phyloP scores from a whole-genome alignment of 1,140 invertebrate species.

The Bombus polaris region DNA sequence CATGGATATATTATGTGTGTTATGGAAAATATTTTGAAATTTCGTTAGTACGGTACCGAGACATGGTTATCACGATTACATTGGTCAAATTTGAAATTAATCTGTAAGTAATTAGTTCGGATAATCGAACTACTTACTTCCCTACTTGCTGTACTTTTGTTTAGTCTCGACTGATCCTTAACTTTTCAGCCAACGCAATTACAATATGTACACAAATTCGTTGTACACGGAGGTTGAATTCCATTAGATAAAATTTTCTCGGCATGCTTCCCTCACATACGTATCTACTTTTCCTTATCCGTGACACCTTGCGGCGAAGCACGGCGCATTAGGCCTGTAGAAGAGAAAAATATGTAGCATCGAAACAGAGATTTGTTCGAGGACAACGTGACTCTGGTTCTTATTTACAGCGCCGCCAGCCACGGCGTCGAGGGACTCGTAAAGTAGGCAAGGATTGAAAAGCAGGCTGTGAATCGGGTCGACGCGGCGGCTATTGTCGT shows the following conservation, averaged over 20 bases:
- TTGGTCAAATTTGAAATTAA: no score
- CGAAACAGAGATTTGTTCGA: constrained; percentile 39
- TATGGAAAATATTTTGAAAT: no score
- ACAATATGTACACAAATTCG: neutral
- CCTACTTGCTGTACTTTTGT: no score
- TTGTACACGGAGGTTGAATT: neutral
- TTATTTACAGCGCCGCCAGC: constrained; percentile 70
- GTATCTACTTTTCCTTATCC: neutral
- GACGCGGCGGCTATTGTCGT: constrained; percentile 56
- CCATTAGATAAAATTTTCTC: neutral
- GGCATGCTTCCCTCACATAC: neutral
- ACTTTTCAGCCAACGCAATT: no score
- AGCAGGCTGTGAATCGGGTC: constrained; percentile 53
- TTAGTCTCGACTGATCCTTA: neutral
- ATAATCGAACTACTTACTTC: no score
- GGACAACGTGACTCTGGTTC: constrained; percentile 49
- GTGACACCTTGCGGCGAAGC: neutral
- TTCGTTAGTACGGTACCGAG: no score
- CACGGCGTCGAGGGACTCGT: constrained; percentile 69
- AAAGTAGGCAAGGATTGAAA: constrained; percentile 75
- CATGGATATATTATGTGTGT: no score
- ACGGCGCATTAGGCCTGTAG: constrained; percentile 9
- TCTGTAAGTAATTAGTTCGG: no score
- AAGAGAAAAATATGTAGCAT: constrained; percentile 39
- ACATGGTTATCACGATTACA: no score